These are phyloP conservation scores for Coregonus clupeaformis DNA, from an alignment of 2,113 vertebrate genomes.

Conservation along the genomic window DNA sequence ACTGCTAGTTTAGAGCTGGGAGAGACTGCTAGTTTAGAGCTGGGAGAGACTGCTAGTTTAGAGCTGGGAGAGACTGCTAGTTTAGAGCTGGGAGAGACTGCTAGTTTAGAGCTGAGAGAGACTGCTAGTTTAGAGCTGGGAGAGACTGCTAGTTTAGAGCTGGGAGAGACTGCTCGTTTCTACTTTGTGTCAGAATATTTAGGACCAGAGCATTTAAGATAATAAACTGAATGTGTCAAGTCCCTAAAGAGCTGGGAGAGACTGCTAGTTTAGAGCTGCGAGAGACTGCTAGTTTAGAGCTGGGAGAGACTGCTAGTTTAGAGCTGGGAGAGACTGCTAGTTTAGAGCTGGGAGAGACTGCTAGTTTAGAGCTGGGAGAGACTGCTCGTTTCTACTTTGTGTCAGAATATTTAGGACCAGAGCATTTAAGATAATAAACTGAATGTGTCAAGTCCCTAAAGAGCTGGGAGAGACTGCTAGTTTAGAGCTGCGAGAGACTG, in stretches of 20 bases:
- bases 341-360: conserved; percentile 33
- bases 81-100: conserved; percentile 38
- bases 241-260: conserved; percentile 53
- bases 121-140: conserved; percentile 45
- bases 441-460: conserved; percentile 68
- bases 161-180: no score
- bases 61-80: conserved; percentile 30
- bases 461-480: conserved; percentile 25
- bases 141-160: no score
- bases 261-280: no score
- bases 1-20: conserved; percentile 45
- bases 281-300: no score
- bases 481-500: no score
- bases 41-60: conserved; percentile 15
- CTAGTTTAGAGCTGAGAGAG: conserved; percentile 43
- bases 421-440: conserved; percentile 18
- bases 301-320: conserved; percentile 1
- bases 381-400: no score
- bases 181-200: neutral
- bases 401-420: conserved; percentile 6
- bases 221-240: conserved; percentile 61
- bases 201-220: neutral
- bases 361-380: no score
- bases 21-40: conserved; percentile 46
- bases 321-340: conserved; percentile 23